A percentile compares a stretch with the other conserved stretches of the same genome.
phyloP scores from a whole-genome alignment of 1,140 invertebrate species.

The Aphelenchoides avenae region DNA sequence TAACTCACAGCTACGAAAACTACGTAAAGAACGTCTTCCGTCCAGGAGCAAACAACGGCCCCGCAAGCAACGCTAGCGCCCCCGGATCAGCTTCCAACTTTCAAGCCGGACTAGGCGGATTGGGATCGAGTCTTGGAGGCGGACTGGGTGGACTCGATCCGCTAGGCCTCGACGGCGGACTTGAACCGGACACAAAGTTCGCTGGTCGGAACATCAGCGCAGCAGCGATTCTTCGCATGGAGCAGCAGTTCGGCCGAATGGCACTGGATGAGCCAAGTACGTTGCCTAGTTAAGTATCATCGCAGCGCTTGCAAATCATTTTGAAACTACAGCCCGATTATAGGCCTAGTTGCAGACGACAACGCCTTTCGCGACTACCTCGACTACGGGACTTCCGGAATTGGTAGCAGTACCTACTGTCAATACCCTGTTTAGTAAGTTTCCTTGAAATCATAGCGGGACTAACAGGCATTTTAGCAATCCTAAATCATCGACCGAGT shows the following conservation, averaged over 20 bases:
- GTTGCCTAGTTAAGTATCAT: not conserved
- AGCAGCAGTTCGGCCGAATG: constrained; percentile 39
- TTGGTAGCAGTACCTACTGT: not conserved
- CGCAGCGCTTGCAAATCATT: no score
- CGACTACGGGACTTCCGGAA: no score
- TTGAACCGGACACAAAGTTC: no score
- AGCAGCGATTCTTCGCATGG: constrained; percentile 29
- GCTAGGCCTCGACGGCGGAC: no score
- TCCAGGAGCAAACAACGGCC: not conserved
- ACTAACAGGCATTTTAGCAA: no score
- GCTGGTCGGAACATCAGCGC: constrained; percentile 31
- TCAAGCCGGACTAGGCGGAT: no score
- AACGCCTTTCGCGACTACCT: constrained; percentile 36
- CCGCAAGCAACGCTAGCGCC: constrained; percentile 1
- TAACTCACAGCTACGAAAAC: constrained; percentile 19
- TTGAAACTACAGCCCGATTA: no score
- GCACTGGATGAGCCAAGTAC: constrained; percentile 41
- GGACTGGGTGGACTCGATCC: no score
- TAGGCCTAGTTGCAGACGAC: constrained; percentile 20
- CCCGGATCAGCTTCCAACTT: no score
- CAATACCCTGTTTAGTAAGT: constrained; percentile 47
- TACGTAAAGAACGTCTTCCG: constrained; percentile 23
- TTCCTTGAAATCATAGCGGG: no score
- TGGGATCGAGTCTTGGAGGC: no score
- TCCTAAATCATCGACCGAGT: constrained; percentile 39